phyloP scores from a whole-genome alignment of 2,113 vertebrate species.

The Callipepla californica region DNA sequence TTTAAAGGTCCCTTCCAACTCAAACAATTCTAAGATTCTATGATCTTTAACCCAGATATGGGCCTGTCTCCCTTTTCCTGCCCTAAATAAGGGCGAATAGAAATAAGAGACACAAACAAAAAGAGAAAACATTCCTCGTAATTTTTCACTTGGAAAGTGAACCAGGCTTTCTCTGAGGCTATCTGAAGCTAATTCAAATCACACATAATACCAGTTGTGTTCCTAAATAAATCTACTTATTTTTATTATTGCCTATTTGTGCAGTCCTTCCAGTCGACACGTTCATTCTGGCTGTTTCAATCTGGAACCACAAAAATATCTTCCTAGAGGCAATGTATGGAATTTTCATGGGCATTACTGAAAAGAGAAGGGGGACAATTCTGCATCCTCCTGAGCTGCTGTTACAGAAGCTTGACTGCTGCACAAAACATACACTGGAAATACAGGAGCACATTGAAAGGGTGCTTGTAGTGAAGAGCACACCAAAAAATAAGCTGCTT shows the following conservation, averaged over 20 bases:
- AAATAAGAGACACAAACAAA: background rate
- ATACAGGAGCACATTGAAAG: background rate
- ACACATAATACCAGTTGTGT: background rate
- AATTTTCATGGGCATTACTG: background rate
- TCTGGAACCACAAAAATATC: background rate
- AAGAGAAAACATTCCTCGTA: background rate
- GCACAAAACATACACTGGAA: background rate
- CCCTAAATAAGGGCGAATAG: background rate
- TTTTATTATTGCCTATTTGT: background rate
- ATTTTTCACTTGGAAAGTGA: background rate
- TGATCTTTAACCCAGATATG: background rate
- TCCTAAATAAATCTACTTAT: background rate
- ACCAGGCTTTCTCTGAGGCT: background rate
- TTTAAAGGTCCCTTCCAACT: too few species aligned
- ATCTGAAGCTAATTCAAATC: background rate
- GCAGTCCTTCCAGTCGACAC: background rate
- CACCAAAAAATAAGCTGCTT: constrained; percentile 43
- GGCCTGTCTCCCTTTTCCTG: background rate
- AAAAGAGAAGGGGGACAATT: background rate
- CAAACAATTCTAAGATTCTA: too few species aligned
- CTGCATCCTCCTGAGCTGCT: background rate
- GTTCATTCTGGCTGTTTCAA: background rate
- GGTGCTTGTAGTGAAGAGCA: background rate
- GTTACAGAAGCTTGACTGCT: background rate
- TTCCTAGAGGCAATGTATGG: background rate